Evolutionary conservation across 53 echinoderm and acorn worm species (phyloP), one percentile per base, ranked within the genome.

Genomic region (Echinarachnius parma): DNA sequence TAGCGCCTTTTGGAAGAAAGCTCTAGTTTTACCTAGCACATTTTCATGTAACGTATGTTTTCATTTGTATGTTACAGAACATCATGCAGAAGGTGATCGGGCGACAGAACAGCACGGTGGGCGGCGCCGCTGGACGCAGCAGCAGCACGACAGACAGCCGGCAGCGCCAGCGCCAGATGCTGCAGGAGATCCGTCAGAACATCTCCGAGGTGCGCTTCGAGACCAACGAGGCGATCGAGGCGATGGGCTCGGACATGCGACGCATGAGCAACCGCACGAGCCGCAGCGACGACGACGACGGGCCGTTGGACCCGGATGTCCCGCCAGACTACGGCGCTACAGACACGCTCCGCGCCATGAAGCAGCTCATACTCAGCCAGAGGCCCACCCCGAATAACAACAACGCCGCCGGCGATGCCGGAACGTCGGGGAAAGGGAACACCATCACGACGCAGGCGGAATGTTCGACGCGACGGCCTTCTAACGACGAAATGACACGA

Each of bases 1-100:
- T n/a, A n/a, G n/a, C n/a, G n/a, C n/a, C n/a, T n/a, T n/a, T n/a
- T n/a, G n/a, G n/a, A n/a, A n/a, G n/a, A n/a, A n/a, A n/a, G n/a
- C n/a, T n/a, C n/a, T n/a, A n/a, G n/a, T n/a, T n/a, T n/a, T n/a
- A n/a, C n/a, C n/a, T n/a, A n/a, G n/a, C n/a, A n/a, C n/a, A n/a
- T n/a, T n/a, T n/a, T n/a, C n/a, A n/a, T n/a, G n/a, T n/a, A n/a
- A n/a, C n/a, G n/a, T n/a, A n/a, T n/a, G n/a, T n/a, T n/a, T n/a
- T n/a, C n/a, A n/a, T n/a, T n/a, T n/a, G n/a, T n/a, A n/a, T n/a
- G n/a, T n/a, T 37, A 21, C 77, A 89, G 89, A 84, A 64, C 60
- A 77, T 89, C 28, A 85, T 89, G 59, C 89, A 89, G 53, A 89
- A 89, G 71, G 80, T 89, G 4, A 81, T 84, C 27, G 84, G 89